Conservation (phyloP, 2,888 invertebrate species). For the Phalera bucephala region DNA sequence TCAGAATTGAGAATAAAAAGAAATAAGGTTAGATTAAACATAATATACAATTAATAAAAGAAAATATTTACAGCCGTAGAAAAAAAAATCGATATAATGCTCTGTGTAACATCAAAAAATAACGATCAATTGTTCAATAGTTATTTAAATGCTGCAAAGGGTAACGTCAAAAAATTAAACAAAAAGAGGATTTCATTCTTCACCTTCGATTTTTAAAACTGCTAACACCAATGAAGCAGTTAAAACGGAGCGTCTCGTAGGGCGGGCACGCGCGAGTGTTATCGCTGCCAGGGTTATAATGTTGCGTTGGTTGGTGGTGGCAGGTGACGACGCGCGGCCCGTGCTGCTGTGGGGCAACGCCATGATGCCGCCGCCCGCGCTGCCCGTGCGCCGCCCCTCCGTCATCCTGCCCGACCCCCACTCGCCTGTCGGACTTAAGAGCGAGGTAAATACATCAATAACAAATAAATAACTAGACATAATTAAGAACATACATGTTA, state of each 20-base stretch:
- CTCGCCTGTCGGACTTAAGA: slow-evolving; percentile 84
- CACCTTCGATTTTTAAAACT: slow-evolving; percentile 1
- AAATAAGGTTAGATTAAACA: too few species aligned
- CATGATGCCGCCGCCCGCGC: slow-evolving; percentile 83
- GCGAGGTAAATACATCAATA: slow-evolving; percentile 50
- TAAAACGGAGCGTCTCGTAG: slow-evolving; percentile 13
- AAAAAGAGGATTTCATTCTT: too few species aligned
- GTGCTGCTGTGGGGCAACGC: slow-evolving; percentile 65
- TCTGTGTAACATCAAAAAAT: too few species aligned
- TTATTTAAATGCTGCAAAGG: too few species aligned
- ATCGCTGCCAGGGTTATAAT: slow-evolving; percentile 5
- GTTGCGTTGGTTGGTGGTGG: slow-evolving; percentile 3
- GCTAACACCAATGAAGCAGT: slow-evolving; percentile 9
- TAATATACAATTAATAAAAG: too few species aligned
- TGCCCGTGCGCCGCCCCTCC: slow-evolving; percentile 85
- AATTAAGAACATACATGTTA: too few species aligned
- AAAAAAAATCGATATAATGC: too few species aligned
- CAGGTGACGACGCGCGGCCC: slow-evolving; percentile 56
- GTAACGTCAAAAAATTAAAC: too few species aligned
- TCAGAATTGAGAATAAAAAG: too few species aligned
- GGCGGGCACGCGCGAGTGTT: slow-evolving; percentile 20
- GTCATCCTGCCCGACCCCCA: slow-evolving; percentile 82
- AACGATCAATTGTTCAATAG: too few species aligned
- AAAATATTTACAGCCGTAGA: too few species aligned
- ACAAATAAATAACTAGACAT: too few species aligned